Evolutionary conservation across 1,140 invertebrate genomes (phyloP).

Genomic region (Lutraria rhynchaena): DNA sequence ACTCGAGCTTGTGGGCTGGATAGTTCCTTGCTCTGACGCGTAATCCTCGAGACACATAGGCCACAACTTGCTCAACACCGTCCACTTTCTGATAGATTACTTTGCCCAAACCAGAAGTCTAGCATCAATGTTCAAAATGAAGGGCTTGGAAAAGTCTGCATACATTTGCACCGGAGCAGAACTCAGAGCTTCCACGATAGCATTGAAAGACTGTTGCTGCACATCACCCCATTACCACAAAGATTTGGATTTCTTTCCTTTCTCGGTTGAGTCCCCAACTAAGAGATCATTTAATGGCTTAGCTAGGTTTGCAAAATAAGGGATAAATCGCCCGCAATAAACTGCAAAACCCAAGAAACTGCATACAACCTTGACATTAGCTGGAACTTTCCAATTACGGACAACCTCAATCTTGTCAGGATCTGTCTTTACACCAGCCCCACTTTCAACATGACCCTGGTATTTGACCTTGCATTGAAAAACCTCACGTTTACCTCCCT

Average conservation of each 20-base stretch:
- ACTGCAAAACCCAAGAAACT: slow-evolving; percentile 82
- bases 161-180: slow-evolving; percentile 57
- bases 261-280: not conserved
- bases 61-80: slow-evolving; percentile 66
- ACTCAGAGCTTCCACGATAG: slow-evolving; percentile 49
- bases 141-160: slow-evolving; percentile 63
- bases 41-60: slow-evolving; percentile 56
- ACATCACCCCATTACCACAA: slow-evolving; percentile 12
- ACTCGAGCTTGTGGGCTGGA: slow-evolving; percentile 40
- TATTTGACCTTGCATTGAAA: slow-evolving; percentile 60
- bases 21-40: slow-evolving; percentile 53
- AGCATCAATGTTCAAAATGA: slow-evolving; percentile 81
- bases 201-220: slow-evolving; percentile 50
- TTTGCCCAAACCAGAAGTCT: slow-evolving; percentile 79
- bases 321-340: slow-evolving; percentile 80
- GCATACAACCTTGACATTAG: slow-evolving; percentile 77
- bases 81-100: slow-evolving; percentile 76
- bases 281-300: slow-evolving; percentile 71
- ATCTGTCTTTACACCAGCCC: slow-evolving; percentile 72
- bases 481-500: slow-evolving; percentile 80
- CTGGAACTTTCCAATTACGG: slow-evolving; percentile 64
- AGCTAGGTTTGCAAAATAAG: slow-evolving; percentile 71
- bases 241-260: not conserved
- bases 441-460: slow-evolving; percentile 63
- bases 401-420: slow-evolving; percentile 81